Percentiles rank a stretch among this genome's conserved stretches.
phyloP scores from a whole-genome alignment of 2,113 vertebrate species.

The Chaenogobius annularis region DNA sequence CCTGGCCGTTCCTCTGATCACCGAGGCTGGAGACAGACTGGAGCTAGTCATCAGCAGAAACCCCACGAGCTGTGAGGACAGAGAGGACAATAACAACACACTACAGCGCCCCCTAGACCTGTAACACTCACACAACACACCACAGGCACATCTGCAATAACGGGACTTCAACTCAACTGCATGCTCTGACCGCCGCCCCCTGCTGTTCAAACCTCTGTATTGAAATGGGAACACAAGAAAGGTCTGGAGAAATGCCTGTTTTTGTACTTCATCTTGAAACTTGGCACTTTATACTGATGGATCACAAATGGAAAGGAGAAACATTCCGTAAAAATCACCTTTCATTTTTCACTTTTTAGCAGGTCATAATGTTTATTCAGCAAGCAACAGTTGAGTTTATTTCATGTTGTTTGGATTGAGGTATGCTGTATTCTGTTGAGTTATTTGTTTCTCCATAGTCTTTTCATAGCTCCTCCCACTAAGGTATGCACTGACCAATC shows the following conservation, averaged over 20 bases:
- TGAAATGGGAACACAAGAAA: not conserved
- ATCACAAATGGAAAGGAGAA: no score
- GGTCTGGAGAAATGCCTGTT: not conserved
- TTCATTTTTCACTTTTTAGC: no score
- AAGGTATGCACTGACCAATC: no score
- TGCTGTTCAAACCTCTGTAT: conserved; percentile 16
- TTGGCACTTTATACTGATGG: conserved; percentile 10
- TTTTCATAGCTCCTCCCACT: no score
- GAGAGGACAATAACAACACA: conserved; percentile 64
- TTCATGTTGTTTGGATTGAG: no score
- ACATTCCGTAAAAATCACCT: no score
- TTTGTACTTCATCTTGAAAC: not conserved
- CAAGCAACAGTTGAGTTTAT: no score
- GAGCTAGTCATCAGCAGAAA: conserved; percentile 93
- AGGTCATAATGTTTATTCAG: no score
- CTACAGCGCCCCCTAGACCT: conserved; percentile 57
- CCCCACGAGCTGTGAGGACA: conserved; percentile 74
- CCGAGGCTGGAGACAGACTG: conserved; percentile 88
- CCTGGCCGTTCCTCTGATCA: conserved; percentile 91
- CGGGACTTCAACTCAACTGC: conserved; percentile 19
- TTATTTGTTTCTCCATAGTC: no score
- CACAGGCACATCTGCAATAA: conserved; percentile 35
- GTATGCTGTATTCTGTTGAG: no score
- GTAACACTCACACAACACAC: conserved; percentile 34
- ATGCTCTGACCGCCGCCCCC: conserved; percentile 19